Evolutionary conservation across 2,888 invertebrate species (phyloP).

Genomic region (Coenonympha arcania): DNA sequence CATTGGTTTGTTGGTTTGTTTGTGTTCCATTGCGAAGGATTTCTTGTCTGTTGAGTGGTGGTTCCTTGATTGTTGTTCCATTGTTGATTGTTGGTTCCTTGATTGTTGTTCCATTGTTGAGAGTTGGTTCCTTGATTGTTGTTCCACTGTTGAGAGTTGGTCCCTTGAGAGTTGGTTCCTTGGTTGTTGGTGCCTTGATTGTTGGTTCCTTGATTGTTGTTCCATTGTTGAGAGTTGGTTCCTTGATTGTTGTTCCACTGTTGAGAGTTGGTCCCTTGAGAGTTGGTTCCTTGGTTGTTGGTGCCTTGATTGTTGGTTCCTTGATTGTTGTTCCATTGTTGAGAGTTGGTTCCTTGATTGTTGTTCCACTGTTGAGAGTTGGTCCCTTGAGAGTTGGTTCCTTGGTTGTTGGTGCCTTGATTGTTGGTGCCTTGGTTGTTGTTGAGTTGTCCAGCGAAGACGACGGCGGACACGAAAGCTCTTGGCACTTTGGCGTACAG

Average conservation of each 20-base stretch:
- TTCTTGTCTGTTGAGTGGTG: too few relatives aligned
- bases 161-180: too few relatives aligned
- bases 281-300: neutral
- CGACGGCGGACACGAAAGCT: constrained; percentile 34
- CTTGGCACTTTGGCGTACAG: constrained; percentile 48
- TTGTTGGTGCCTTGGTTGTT: constrained; percentile 4
- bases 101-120: constrained; percentile 9
- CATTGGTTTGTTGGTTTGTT: neutral
- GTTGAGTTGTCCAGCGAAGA: constrained; percentile 24
- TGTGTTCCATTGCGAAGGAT: neutral
- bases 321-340: constrained; percentile 14
- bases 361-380: constrained; percentile 9
- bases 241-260: neutral
- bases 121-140: constrained; percentile 4
- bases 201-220: neutral
- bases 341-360: constrained; percentile 3
- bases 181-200: neutral
- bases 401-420: neutral
- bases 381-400: neutral
- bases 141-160: constrained; percentile 10
- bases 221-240: neutral
- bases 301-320: neutral
- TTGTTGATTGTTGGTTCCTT: constrained; percentile 9
- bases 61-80: constrained; percentile 8
- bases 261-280: neutral